These are phyloP conservation scores for Limosa lapponica DNA, from an alignment of 2,797 vertebrate species.

Conservation along the genomic window DNA sequence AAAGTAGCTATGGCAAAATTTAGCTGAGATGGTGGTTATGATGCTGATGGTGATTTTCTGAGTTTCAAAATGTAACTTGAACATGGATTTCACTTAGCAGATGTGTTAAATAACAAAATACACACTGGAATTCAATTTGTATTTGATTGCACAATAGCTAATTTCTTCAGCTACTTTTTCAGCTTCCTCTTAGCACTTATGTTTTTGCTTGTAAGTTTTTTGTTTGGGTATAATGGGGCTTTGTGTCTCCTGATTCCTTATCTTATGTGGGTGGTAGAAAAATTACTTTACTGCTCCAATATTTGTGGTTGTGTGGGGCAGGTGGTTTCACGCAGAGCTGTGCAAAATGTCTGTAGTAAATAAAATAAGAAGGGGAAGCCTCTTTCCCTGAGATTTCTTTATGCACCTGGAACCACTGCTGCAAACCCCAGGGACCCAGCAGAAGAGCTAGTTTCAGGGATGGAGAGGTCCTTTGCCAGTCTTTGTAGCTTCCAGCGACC, in stretches of 20 bases:
- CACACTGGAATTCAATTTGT: not conserved
- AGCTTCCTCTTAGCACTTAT: conserved; percentile 38
- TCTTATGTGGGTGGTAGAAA: conserved; percentile 66
- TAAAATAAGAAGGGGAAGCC: not conserved
- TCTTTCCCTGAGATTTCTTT: not conserved
- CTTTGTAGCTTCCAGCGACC: not conserved
- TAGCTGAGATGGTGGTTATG: not conserved
- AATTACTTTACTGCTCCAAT: conserved; percentile 40
- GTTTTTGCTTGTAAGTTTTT: conserved; percentile 55
- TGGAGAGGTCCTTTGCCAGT: not conserved
- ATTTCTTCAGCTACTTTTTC: conserved; percentile 49
- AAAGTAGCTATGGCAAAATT: not conserved
- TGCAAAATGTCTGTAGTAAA: conserved; percentile 30
- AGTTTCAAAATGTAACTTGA: not conserved
- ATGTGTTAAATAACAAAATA: conserved; percentile 4
- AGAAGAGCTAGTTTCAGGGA: not conserved
- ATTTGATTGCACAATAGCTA: conserved; percentile 23
- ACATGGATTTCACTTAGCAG: not conserved
- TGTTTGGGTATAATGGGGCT: conserved; percentile 55
- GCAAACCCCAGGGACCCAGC: not conserved
- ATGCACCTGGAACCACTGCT: not conserved
- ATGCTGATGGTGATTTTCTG: not conserved
- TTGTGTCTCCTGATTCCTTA: conserved; percentile 54
- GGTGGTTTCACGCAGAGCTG: conserved; percentile 50
- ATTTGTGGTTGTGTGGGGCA: conserved; percentile 57